Evolutionary conservation across 2,888 invertebrate genomes (phyloP).

Genomic region (Zhuqinia jingwanae): DNA sequence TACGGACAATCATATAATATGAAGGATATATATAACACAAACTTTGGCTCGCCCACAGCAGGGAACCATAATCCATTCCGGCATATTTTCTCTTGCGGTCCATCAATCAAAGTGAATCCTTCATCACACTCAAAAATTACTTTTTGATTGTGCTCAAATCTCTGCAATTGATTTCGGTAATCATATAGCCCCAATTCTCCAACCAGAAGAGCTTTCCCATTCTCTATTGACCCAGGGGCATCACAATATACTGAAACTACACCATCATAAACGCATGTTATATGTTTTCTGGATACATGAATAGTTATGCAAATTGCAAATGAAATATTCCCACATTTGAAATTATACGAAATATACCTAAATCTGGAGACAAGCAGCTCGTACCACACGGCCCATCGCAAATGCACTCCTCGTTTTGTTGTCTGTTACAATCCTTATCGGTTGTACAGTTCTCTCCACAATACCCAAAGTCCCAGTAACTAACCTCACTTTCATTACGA

Average conservation of each 20-base stretch:
- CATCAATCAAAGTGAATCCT: slow-evolving; percentile 92
- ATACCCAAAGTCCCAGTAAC: slow-evolving; percentile 64
- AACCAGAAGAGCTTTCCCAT: slow-evolving; percentile 95
- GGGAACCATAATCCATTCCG: slow-evolving; percentile 97
- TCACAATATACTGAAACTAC: slow-evolving; percentile 88
- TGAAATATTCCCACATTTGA: no score
- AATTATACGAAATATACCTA: slow-evolving; percentile 54
- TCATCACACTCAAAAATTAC: slow-evolving; percentile 98
- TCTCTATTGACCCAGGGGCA: slow-evolving; percentile 94
- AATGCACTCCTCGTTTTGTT: slow-evolving; percentile 96
- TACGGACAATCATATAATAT: neutral
- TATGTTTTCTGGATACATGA: neutral
- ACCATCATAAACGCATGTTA: neutral
- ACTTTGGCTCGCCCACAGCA: slow-evolving; percentile 85
- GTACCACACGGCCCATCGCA: slow-evolving; percentile 91
- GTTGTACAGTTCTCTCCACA: slow-evolving; percentile 81
- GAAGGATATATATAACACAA: slow-evolving; percentile 40
- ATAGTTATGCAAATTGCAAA: neutral
- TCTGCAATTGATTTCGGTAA: slow-evolving; percentile 92
- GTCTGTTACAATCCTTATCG: slow-evolving; percentile 95
- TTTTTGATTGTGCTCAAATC: slow-evolving; percentile 94
- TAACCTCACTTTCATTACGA: slow-evolving; percentile 63
- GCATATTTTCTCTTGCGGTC: slow-evolving; percentile 96
- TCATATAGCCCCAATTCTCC: slow-evolving; percentile 92
- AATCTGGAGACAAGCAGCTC: slow-evolving; percentile 88